Evolutionary conservation across 2,888 invertebrate species (phyloP), one percentile per base, ranked within the genome.

Genomic region (Therioaphis trifolii): DNA sequence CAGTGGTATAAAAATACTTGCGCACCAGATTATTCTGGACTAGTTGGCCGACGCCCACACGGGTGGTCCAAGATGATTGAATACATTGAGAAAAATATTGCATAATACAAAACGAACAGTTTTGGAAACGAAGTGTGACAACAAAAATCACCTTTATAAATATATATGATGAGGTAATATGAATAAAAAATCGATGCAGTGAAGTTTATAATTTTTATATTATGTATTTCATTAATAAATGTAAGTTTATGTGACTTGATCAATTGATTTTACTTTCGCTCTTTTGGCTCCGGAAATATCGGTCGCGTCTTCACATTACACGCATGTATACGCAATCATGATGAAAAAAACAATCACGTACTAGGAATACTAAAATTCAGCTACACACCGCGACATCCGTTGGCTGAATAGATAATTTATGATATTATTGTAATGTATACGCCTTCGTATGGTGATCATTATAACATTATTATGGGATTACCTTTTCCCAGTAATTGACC

Each of bases 201-300:
- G 35, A 35, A 35, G 35, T 35, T n/a, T 29, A 5, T 49, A 63
- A 29, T 46, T 76, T 63, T 15, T 27, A 15, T 58, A 29, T 40
- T 24, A 11, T 1, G 9, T 12, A 40, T 69, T 40, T 40, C 18
- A 29, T 52, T 69, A 79, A 78, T 78, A 58, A 58, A 71, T 79
- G 69, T 43, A 69, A 79, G 58, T 71, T 24, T 43, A 43, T 69
- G 69, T 55, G 24, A 43, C 66, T 52, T 55, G 55, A 40, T 79
- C 79, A 27, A 69, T 27, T 58, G 68, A 58, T 79, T 68, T 68
- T 69, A 69, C 55, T 58, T 27, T 79, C 69, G 66, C 27, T 78
- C 24, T 69, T n/a, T n/a, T 24, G 49, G n/a, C 43, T 69, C 79
- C 69, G 79, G 69, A 69, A 79, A 43, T 69, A 49, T 52, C 5